Evolutionary conservation across 2,888 invertebrate genomes (phyloP), one percentile per base, ranked within the genome.

Genomic region (Amblyjoppa proteus): DNA sequence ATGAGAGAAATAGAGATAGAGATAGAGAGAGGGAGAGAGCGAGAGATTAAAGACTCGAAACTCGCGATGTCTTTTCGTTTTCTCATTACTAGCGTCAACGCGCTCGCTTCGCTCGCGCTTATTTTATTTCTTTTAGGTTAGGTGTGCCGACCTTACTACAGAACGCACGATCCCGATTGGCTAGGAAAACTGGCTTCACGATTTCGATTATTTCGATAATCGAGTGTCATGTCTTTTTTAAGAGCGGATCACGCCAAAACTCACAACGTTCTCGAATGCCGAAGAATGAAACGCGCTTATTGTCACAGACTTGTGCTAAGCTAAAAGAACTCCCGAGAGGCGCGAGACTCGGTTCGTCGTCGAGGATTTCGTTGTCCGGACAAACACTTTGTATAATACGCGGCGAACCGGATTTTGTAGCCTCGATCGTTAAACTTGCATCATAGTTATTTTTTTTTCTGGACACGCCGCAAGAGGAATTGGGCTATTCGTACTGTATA

Each of bases 281-380:
- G 20, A 25, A 45, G 34, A 45, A 66, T 31, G 49, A 58, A 70
- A 81, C 81, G 69, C 61, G 78, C 58, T 74, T 70, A 81, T 85
- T 75, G 84, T 85, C 81, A 79, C 82, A 78, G 70, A 68, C 75
- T 76, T 73, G 80, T 80, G 80, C 71, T 73, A 69, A 84, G 80
- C 75, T 84, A 64, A 75, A 34, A 68, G 64, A 79, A 31, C 66
- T 64, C 70, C 38, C 58, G 51, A 61, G 38, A n/a, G 68, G 38
- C 49, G 49, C 45, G 20, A 78, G 70, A 58, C 58, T 31, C 34
- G 49, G 11, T 75, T 25, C 34, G 25, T 38, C 70, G 58, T 58
- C 11, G 20, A 80, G 41, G 56, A 49, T 64, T 53, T 81, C 34
- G 49, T 41, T 53, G 68, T 45, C 20, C 58, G 38, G 64, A 77